Evolutionary conservation across 2,797 vertebrate species (phyloP).

Genomic region (Microhierax caerulescens): DNA sequence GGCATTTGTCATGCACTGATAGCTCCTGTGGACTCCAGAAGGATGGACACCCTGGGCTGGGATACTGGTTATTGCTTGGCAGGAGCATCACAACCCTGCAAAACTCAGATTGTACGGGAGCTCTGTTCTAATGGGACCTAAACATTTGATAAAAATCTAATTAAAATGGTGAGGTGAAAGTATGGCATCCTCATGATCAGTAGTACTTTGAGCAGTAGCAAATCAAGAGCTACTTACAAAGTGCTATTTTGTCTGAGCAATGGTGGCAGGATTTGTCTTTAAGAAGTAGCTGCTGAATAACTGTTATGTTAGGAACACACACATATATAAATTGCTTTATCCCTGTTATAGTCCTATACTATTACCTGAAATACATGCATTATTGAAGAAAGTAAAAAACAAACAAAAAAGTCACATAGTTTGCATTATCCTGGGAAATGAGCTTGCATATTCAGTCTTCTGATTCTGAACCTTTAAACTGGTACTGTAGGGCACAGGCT

Average conservation of each 20-base stretch:
- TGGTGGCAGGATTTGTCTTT: neutral
- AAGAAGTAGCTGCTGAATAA: neutral
- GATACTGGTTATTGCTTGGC: neutral
- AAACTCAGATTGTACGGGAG: neutral
- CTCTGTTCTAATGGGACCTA: neutral
- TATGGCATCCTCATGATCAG: neutral
- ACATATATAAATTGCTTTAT: fast-evolving
- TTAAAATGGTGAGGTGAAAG: neutral
- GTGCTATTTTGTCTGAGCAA: neutral
- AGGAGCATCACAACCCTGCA: neutral
- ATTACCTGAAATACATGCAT: neutral
- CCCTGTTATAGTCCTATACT: neutral
- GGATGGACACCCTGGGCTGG: neutral
- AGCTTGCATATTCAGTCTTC: neutral
- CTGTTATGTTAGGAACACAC: neutral
- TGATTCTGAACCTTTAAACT: neutral
- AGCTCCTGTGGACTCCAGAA: neutral
- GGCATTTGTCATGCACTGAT: neutral
- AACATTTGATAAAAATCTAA: neutral
- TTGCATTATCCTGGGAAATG: neutral
- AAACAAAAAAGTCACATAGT: neutral
- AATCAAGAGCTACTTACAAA: neutral
- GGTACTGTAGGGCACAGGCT: neutral
- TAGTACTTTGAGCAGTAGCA: neutral
- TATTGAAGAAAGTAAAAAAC: neutral